Base-by-base conservation (phyloP, 2,888 invertebrate genomes). In the Pseudococcus viburni region DNA sequence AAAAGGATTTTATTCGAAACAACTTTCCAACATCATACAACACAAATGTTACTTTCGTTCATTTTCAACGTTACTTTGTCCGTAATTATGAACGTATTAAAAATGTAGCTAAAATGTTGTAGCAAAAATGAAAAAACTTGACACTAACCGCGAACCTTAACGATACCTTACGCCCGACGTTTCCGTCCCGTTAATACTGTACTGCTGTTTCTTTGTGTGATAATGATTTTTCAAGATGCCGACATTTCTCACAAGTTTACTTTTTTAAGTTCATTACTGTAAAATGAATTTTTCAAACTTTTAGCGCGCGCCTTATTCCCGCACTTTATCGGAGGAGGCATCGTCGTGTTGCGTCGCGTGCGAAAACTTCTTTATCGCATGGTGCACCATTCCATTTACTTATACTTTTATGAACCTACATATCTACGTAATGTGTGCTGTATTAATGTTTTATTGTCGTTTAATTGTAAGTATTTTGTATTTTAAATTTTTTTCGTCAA, bases 151-250 rank as follows among this genome's bases (percentile, higher is more conserved):
- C 80, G 80, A 80, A 80, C 80, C 80, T 80, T 80, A 42, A 80
- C 80, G 80, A 80, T 80, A 80, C 80, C 80, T 80, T 73, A 73
- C 46, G 80, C 80, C 19, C 42, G 42, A 42, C 42, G 39, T 42
- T 42, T 42, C 80, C 80, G 42, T 42, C 80, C 80, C 26, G 68
- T 80, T 80, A 42, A 39, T 80, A 42, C 19, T 2, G 42, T 42
- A 80, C 80, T 42, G 80, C 80, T 80, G 42, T 80, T 80, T 80
- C 80, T 80, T 80, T 46, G 39, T n/a, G 80, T 80, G 80, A 80
- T 80, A 80, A 80, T 80, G 80, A 80, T 80, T 80, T 80, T 80
- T 80, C 80, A 42, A 80, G 80, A 80, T 80, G 80, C 80, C 80
- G 42, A 8, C 42, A 80, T 80, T 80, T 42, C 80, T 42, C 42